Percentiles rank a stretch among this genome's conserved stretches.
These are phyloP conservation scores for Ursus arctos DNA, from an alignment of 2,113 vertebrate genomes.

Conservation along the genomic window DNA sequence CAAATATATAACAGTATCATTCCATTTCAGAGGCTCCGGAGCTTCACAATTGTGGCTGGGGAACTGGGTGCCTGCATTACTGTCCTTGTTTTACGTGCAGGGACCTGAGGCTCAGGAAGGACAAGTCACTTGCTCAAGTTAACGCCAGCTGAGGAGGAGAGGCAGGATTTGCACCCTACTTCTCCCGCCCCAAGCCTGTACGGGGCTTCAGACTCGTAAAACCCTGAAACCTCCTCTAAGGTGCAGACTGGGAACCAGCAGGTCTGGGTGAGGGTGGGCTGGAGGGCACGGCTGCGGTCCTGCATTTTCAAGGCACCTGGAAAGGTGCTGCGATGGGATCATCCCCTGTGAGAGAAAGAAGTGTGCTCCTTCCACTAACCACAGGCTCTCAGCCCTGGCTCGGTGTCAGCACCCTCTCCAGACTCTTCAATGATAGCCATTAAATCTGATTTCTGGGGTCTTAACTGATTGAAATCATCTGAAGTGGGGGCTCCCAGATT, in stretches of 20 bases:
- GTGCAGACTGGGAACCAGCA: too few species aligned
- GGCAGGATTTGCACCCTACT: neutral
- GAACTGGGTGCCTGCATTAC: neutral
- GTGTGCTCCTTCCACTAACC: neutral
- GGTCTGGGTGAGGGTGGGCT: neutral
- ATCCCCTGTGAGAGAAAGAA: neutral
- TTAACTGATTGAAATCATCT: too few species aligned
- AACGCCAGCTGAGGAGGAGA: neutral
- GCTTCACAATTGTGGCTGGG: too few species aligned
- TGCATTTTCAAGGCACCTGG: neutral
- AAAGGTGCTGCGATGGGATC: neutral
- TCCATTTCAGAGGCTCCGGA: neutral
- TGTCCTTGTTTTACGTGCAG: fast-evolving
- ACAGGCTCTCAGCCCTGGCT: neutral
- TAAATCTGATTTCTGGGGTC: neutral
- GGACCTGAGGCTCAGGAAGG: neutral
- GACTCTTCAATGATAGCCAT: neutral
- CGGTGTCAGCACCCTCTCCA: neutral
- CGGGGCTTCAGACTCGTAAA: fast-evolving
- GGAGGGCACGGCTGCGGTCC: neutral
- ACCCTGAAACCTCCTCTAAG: neutral
- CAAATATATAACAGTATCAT: neutral
- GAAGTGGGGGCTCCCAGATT: neutral
- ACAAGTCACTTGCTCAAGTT: neutral
- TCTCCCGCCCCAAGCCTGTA: neutral